Evolutionary conservation across 2,113 vertebrate species (phyloP).

Genomic region (Callochromis pleurospilus): DNA sequence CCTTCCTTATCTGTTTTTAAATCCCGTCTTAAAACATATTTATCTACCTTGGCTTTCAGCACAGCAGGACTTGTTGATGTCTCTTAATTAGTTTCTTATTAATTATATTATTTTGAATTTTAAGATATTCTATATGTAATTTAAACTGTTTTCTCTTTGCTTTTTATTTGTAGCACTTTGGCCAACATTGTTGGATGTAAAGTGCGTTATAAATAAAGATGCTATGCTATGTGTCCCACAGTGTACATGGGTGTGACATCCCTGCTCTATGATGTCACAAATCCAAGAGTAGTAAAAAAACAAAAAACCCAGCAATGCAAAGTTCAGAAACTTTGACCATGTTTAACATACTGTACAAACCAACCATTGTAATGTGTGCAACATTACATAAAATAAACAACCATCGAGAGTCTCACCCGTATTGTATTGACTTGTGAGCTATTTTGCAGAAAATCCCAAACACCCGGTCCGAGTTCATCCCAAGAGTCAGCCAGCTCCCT

Average conservation of each 20-base stretch:
- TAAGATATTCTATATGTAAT: background rate
- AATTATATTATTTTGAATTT: background rate
- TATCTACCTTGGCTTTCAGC: background rate
- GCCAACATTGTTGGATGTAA: background rate
- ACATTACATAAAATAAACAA: background rate
- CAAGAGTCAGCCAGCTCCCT: constrained; percentile 82
- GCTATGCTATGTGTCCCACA: background rate
- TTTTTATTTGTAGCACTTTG: background rate
- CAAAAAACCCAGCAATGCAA: background rate
- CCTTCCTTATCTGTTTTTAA: background rate
- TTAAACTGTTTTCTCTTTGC: background rate
- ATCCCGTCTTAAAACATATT: background rate
- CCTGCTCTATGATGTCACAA: background rate
- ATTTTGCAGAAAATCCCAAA: constrained; percentile 84
- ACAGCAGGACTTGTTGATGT: background rate
- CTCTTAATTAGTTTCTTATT: background rate
- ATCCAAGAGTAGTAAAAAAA: background rate
- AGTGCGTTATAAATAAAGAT: background rate
- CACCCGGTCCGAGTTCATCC: constrained; percentile 79
- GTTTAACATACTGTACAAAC: background rate
- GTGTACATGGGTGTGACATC: background rate
- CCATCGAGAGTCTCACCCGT: constrained; percentile 74
- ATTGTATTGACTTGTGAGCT: constrained; percentile 81
- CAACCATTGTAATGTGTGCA: background rate
- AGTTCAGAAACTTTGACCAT: background rate